Evolutionary conservation across 2,797 vertebrate species (phyloP).

Genomic region (Melopsittacus undulatus): DNA sequence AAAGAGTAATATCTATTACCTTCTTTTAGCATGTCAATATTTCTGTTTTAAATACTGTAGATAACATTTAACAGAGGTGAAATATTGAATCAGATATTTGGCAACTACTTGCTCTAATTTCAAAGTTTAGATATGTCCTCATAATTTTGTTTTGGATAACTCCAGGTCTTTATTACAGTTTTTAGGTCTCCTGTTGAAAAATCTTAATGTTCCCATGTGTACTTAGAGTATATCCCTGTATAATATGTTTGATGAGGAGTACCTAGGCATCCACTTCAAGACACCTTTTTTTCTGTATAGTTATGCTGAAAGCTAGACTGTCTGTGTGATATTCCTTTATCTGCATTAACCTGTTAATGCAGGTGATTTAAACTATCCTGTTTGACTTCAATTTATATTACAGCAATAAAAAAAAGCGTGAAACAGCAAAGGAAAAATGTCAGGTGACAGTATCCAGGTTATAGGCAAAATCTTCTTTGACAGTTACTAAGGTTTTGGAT

Average conservation of each 20-base stretch:
- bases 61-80: background rate
- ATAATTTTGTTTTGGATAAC: background rate
- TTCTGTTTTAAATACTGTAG: background rate
- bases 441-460: background rate
- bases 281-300: background rate
- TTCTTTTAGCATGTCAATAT: background rate
- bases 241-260: background rate
- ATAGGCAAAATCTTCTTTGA: background rate
- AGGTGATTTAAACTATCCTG: background rate
- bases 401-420: background rate
- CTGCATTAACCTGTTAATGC: background rate
- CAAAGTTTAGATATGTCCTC: background rate
- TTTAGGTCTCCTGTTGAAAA: background rate
- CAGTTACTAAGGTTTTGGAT: background rate
- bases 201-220: background rate
- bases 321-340: background rate
- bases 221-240: fast-evolving
- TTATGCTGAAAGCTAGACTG: background rate
- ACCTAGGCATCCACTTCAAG: background rate
- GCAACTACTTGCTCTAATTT: too few relatives aligned
- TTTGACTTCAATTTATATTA: background rate
- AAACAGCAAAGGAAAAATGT: background rate
- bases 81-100: too few relatives aligned
- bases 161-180: background rate
- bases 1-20: background rate